A percentile compares a stretch with the other conserved stretches of the same genome.
phyloP scores from a whole-genome alignment of 2,888 invertebrate genomes.

The Andrena praecox region DNA sequence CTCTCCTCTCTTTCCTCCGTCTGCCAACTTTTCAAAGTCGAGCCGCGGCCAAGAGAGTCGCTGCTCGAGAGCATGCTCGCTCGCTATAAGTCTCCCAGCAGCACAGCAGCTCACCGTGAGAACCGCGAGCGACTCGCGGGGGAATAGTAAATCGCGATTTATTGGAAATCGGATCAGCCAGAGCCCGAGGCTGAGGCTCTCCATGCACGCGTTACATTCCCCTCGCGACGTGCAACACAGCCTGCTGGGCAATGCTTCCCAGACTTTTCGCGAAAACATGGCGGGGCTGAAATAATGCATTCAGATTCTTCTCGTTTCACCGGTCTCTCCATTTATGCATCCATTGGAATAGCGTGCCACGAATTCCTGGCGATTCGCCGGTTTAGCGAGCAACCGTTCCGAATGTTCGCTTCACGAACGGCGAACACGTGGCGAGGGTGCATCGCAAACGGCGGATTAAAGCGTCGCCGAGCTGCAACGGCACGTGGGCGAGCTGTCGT shows the following conservation, averaged over 20 bases:
- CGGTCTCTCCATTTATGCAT: not conserved
- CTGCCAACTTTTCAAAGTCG: constrained; percentile 53
- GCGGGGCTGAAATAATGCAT: not conserved
- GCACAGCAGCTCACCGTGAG: constrained; percentile 32
- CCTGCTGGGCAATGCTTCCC: not conserved
- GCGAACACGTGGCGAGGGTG: constrained; percentile 14
- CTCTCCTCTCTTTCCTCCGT: constrained; percentile 28
- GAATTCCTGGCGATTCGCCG: not conserved
- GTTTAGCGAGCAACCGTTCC: too few species aligned
- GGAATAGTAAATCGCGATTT: constrained; percentile 47
- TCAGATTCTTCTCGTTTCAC: not conserved
- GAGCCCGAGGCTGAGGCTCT: not conserved
- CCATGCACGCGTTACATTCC: constrained; percentile 13
- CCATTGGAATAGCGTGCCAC: constrained; percentile 1
- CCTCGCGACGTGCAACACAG: not conserved
- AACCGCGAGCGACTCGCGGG: constrained; percentile 31
- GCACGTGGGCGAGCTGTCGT: constrained; percentile 69
- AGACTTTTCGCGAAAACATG: not conserved
- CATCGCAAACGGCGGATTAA: constrained; percentile 64
- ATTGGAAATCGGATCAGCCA: constrained; percentile 33
- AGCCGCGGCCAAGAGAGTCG: constrained; percentile 40
- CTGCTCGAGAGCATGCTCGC: constrained; percentile 31
- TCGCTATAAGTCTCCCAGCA: constrained; percentile 5
- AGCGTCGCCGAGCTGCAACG: constrained; percentile 48
- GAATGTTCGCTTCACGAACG: too few species aligned